A percentile compares a stretch with the other conserved stretches of the same genome.
These are phyloP conservation scores for Hirudo medicinalis DNA, from an alignment of 1,140 invertebrate species.

Conservation along the genomic window DNA sequence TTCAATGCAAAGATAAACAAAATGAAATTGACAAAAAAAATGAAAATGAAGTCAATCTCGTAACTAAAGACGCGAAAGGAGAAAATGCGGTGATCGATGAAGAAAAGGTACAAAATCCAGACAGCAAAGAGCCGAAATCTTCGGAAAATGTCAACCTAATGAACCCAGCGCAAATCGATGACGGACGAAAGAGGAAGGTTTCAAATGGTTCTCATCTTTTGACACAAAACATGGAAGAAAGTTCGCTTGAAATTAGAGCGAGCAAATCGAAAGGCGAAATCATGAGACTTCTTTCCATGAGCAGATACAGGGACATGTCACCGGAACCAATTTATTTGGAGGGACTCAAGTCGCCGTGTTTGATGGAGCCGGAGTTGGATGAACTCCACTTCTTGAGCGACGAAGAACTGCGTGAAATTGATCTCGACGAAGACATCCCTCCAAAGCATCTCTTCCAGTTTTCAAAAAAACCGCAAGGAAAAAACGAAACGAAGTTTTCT, in stretches of 20 bases:
- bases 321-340: conserved; percentile 7
- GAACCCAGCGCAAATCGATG: not conserved
- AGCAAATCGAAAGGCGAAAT: conserved; percentile 6
- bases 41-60: not conserved
- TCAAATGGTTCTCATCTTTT: no score
- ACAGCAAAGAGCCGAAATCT: not conserved
- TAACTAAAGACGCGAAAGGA: no score
- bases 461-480: not conserved
- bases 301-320: conserved; percentile 8
- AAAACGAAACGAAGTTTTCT: no score
- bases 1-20: not conserved
- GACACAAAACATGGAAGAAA: no score
- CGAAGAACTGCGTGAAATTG: conserved; percentile 15
- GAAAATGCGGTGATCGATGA: not conserved
- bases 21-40: not conserved
- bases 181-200: not conserved
- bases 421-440: conserved; percentile 15
- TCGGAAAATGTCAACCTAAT: not conserved
- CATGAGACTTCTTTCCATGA: conserved; percentile 9
- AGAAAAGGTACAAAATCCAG: not conserved
- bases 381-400: conserved; percentile 13
- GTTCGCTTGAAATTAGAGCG: not conserved
- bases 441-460: conserved; percentile 13
- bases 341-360: conserved; percentile 6
- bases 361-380: conserved; percentile 12